Base-by-base conservation (phyloP, 1,140 invertebrate genomes). In the Drosophila bocqueti region DNA sequence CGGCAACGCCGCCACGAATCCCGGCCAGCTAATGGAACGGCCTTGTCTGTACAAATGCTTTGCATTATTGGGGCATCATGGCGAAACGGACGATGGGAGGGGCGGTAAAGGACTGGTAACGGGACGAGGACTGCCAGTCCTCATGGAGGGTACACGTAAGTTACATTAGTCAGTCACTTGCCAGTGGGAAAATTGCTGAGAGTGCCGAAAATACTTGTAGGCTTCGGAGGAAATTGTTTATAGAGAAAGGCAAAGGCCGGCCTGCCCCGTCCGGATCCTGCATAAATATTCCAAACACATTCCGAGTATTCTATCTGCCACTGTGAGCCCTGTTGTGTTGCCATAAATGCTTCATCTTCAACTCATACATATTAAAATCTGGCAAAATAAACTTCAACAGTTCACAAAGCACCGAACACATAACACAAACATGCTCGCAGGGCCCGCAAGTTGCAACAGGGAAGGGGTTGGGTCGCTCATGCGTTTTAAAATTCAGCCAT, bases 301-400 rank as follows among this genome's bases (percentile, higher is more conserved):
- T 66, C 63, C 58, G 36, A 59, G 57, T 43, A 47, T 77, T 77
- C 49, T 72, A 87, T 79, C 83, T 87, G 75, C 46, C 69, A 76
- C 67, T 76, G 59, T 58, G 18, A 57, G 42, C 16, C 71, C 26
- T 73, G 50, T 65, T 63, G 63, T 54, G 50, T 55, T 58, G 68
- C 54, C 73, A 83, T 87, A 87, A 87, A 84, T 87, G 85, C 77
- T 90, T 79, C 81, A 84, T 89, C 81, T 84, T 90, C 81, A 72
- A 73, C 84, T 89, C 84, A 89, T 90, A 90, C 84, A 89, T 89
- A 89, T 89, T 89, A 84, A 89, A 89, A 89, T 89, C 85, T 89
- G 81, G 63, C 74, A 84, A 84, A 84, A 89, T 89, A 81, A 90
- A 89, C 85, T 89, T 90, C 81, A 81, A 76, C 85, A 89, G 84